Evolutionary conservation across 1,140 invertebrate species (phyloP).

Genomic region (Heliconius congener): DNA sequence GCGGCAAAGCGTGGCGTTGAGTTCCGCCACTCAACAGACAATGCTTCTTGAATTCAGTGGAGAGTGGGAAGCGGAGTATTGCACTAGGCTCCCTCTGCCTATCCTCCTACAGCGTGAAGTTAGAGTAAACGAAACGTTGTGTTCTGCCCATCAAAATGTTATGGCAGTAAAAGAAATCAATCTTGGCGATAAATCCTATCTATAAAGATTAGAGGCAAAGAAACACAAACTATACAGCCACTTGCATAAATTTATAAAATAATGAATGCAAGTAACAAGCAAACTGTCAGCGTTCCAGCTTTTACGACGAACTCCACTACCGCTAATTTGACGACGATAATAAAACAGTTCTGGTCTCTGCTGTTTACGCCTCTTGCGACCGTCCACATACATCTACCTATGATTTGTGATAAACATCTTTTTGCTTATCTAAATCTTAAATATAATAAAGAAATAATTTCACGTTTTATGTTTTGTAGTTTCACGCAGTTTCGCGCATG

Average conservation of each 20-base stretch:
- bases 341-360: constrained; percentile 2
- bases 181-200: background rate
- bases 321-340: constrained; percentile 20
- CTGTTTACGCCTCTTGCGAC: background rate
- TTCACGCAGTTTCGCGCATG: too few species aligned
- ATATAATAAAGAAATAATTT: too few species aligned
- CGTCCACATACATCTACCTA: background rate
- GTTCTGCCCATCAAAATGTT: too few species aligned
- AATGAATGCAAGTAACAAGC: constrained; percentile 11
- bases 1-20: too few species aligned
- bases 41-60: too few species aligned
- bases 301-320: constrained; percentile 19
- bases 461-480: too few species aligned
- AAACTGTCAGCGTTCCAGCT: constrained; percentile 10
- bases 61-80: too few species aligned
- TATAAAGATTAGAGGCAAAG: background rate
- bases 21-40: too few species aligned
- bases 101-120: too few species aligned
- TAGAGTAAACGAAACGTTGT: too few species aligned
- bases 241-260: constrained; percentile 8
- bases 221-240: background rate
- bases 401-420: background rate
- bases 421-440: background rate
- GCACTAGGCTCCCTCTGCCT: too few species aligned
- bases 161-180: background rate